These are phyloP conservation scores for Megaceryle torquata DNA, from an alignment of 2,113 vertebrate species.

Conservation along the genomic window DNA sequence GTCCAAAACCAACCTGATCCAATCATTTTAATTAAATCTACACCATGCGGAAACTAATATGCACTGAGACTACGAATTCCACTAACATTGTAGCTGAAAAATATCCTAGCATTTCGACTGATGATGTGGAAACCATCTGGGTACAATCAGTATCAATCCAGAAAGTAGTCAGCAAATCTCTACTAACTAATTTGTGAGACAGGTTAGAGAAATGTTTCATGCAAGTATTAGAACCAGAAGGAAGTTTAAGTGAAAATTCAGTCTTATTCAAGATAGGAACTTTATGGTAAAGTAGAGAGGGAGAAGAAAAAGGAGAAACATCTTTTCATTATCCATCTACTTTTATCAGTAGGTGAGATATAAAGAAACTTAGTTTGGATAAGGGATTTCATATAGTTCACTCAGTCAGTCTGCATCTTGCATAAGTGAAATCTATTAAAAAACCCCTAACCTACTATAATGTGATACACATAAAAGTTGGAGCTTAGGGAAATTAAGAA, in stretches of 20 bases:
- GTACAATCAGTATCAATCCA: not conserved
- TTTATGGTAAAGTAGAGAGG: not conserved
- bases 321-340: not conserved
- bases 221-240: not conserved
- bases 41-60: not conserved
- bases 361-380: not conserved
- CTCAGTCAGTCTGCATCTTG: not conserved
- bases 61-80: not conserved
- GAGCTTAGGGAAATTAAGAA: constrained; percentile 12
- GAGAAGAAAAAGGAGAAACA: not conserved
- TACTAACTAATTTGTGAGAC: not conserved
- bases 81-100: not conserved
- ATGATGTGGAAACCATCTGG: not conserved
- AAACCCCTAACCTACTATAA: not conserved
- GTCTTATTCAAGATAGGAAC: not conserved
- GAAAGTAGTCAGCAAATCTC: not conserved
- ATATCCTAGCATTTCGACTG: not conserved
- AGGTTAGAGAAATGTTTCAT: not conserved
- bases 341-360: not conserved
- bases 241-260: not conserved
- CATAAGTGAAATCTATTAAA: not conserved
- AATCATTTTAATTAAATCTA: not conserved
- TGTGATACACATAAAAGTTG: not conserved
- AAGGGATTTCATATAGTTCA: not conserved
- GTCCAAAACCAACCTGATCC: not conserved